Percentiles rank a stretch among this genome's conserved stretches.
Evolutionary conservation across 2,113 vertebrate species (phyloP).

Genomic region (Conger conger): DNA sequence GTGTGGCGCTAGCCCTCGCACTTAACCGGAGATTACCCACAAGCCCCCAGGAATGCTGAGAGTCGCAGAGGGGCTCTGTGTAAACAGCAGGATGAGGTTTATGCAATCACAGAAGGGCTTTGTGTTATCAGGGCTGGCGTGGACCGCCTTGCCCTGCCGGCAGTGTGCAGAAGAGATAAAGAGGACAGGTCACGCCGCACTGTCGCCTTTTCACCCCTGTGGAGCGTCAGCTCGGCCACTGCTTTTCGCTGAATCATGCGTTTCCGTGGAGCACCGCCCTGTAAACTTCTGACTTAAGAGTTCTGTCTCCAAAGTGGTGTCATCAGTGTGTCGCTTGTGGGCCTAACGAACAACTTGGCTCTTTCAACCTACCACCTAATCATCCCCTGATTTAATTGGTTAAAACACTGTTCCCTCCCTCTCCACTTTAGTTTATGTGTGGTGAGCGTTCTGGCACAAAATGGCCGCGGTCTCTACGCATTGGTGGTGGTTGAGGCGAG

Average conservation of each 20-base stretch:
- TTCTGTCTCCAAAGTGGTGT: background rate
- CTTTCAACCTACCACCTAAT: no score
- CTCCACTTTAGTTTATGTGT: no score
- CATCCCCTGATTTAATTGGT: no score
- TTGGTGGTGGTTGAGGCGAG: no score
- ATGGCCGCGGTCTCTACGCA: no score
- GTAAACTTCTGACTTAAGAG: background rate
- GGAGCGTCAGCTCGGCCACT: background rate
- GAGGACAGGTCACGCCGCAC: background rate
- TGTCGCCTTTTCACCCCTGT: background rate
- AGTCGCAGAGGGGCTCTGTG: background rate
- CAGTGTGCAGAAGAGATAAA: background rate
- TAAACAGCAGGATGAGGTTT: background rate
- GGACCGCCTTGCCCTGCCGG: background rate
- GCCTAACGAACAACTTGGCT: background rate
- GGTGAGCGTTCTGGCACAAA: no score
- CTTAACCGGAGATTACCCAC: background rate
- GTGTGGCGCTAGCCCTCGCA: background rate
- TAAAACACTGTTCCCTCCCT: no score
- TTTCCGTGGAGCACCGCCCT: background rate
- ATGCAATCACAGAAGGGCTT: background rate
- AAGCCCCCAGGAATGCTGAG: background rate
- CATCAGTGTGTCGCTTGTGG: background rate
- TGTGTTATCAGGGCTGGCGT: background rate
- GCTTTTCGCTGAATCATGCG: background rate